Evolutionary conservation across 35 echinoderm and acorn worm species (phyloP).

Genomic region (Ophiothrix spiculata): DNA sequence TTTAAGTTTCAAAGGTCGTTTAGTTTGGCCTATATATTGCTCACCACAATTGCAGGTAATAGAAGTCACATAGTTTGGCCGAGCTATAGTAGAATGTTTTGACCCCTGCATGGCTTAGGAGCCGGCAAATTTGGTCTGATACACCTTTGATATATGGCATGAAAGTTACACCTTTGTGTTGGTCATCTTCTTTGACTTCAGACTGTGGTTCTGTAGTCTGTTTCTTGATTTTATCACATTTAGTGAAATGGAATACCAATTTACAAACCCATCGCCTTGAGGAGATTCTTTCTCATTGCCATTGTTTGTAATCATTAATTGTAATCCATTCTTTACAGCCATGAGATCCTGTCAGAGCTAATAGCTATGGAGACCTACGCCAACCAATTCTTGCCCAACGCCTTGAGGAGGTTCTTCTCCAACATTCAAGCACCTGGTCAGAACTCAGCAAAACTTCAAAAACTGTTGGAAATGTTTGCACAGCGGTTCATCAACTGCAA

Average conservation of each 20-base stretch:
- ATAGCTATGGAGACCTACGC: constrained; percentile 83
- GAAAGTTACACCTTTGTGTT: no score
- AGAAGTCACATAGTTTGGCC: no score
- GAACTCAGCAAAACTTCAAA: constrained; percentile 57
- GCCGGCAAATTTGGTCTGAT: neutral
- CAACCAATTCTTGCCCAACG: constrained; percentile 90
- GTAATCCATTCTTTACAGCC: constrained; percentile 27
- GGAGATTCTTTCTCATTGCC: neutral
- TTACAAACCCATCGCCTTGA: neutral
- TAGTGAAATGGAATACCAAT: no score
- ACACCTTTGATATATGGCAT: no score
- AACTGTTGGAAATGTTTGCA: constrained; percentile 89
- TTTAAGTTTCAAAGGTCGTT: no score
- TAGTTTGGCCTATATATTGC: no score
- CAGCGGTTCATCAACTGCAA: constrained; percentile 88
- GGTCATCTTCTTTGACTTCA: no score
- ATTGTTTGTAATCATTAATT: neutral
- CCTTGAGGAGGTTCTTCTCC: constrained; percentile 93
- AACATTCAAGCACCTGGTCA: constrained; percentile 78
- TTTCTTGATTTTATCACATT: neutral
- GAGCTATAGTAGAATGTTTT: no score
- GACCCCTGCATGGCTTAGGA: no score
- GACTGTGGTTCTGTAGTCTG: neutral
- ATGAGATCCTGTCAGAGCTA: constrained; percentile 79
- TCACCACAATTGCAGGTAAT: no score